Evolutionary conservation across 2,113 vertebrate genomes (phyloP).

Genomic region (Gasterosteus nipponicus): DNA sequence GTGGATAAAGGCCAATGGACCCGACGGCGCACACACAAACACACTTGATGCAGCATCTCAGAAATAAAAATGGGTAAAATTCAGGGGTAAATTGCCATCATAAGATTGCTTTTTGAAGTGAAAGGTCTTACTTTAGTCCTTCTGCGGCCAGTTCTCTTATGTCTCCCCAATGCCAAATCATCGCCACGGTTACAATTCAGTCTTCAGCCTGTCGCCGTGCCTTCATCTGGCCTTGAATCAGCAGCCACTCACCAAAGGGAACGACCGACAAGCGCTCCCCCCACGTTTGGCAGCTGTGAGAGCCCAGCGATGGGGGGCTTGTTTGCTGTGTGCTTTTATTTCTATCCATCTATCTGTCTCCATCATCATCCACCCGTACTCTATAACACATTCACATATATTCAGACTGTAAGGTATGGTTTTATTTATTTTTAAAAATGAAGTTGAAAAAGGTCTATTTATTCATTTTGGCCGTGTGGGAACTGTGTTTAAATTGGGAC

Average conservation of each 20-base stretch:
- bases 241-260: constrained; percentile 34
- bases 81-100: background rate
- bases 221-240: constrained; percentile 62
- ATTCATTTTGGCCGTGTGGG: background rate
- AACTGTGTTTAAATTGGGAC: background rate
- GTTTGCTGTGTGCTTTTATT: constrained; percentile 17
- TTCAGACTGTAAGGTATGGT: background rate
- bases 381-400: background rate
- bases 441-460: background rate
- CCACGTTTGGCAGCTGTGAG: constrained; percentile 56
- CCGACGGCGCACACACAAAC: constrained; percentile 17
- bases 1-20: constrained; percentile 27
- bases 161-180: constrained; percentile 26
- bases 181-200: constrained; percentile 46
- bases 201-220: constrained; percentile 17
- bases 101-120: background rate
- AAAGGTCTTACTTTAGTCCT: constrained; percentile 8
- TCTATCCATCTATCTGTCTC: background rate
- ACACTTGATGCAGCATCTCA: constrained; percentile 15
- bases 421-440: constrained; percentile 1
- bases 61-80: background rate
- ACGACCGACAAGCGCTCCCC: constrained; percentile 32
- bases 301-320: constrained; percentile 57
- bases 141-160: constrained; percentile 10
- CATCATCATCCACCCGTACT: background rate